These are phyloP conservation scores for Acanthochromis polyacanthus DNA, from an alignment of 2,113 vertebrate species.

Conservation along the genomic window DNA sequence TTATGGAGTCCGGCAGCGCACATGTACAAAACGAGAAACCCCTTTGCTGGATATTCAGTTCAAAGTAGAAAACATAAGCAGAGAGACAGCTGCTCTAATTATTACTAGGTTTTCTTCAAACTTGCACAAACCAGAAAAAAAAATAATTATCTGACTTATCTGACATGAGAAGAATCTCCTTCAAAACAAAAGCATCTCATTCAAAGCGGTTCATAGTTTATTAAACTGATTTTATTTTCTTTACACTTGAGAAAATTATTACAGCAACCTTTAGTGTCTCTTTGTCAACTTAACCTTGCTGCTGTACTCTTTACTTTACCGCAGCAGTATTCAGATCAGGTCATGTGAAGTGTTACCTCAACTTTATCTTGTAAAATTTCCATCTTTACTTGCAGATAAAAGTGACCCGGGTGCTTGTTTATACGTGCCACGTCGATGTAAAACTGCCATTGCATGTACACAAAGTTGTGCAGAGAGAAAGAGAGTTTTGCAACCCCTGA, in stretches of 20 bases:
- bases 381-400: neutral
- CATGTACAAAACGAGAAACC: too few relatives aligned
- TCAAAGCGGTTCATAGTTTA: neutral
- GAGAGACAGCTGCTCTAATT: too few relatives aligned
- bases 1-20: too few relatives aligned
- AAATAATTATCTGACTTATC: too few relatives aligned
- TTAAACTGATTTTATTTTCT: neutral
- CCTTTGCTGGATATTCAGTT: neutral
- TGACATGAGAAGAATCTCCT: neutral
- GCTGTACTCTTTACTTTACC: neutral
- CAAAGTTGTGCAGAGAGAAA: neutral
- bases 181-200: neutral
- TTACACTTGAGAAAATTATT: neutral
- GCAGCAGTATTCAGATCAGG: neutral
- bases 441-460: neutral
- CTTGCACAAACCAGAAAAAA: neutral
- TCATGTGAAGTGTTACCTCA: neutral
- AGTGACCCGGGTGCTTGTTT: neutral
- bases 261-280: constrained; percentile 2
- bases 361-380: neutral
- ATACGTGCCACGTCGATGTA: neutral
- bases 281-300: constrained; percentile 1
- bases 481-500: neutral
- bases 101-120: too few relatives aligned
- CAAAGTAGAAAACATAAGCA: neutral